Base-by-base conservation (phyloP, 2,888 invertebrate genomes). In the Tortricodes alternella region DNA sequence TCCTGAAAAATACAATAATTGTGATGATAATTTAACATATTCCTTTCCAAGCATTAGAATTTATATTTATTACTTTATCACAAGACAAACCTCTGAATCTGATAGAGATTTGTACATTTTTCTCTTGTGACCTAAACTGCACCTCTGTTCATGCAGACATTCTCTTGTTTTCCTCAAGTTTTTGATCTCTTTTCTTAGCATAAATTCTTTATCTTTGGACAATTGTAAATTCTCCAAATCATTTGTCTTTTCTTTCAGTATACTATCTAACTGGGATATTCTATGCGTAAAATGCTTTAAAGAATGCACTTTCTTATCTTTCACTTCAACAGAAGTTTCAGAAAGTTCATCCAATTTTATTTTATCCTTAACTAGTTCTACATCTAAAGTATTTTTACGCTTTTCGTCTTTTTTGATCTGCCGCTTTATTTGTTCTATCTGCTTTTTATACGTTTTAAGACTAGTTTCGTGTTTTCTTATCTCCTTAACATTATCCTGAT, bases 91-190 rank as follows among this genome's bases (percentile, higher is more conserved):
- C 83, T 96, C 95, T 8, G 93, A 92, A 63, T 94, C 94, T 2
- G 94, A 94, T 9, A 95, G 76, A n/a, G 94, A 93, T 76, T 94
- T 94, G 61, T 94, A 94, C 44, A 94, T 93, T 74, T 95, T 95
- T 13, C 95, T 91, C 70, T 95, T 95, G 27, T 94, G 92, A 60
- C 95, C 95, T 61, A 96, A 88, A 64, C 93, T 92, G 67, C 94
- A 95, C 53, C 95, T 92, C 69, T 96, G 95, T 41, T 96, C 95
- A 46, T 96, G 91, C 32, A 97, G 82, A 67, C 94, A 94, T 71
- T 97, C 96, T 46, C 96, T 92, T 0, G 96, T 96, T 65, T 94
- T 93, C 13, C 97, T 91, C 32, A 97, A 84, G 74, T 96, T 95
- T 63, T 94, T 92, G 41, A 97, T 97, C 87, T 97, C 97, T 66